These are phyloP conservation scores for Zaprionus ornatus DNA, from an alignment of 1,140 invertebrate genomes.

Conservation along the genomic window DNA sequence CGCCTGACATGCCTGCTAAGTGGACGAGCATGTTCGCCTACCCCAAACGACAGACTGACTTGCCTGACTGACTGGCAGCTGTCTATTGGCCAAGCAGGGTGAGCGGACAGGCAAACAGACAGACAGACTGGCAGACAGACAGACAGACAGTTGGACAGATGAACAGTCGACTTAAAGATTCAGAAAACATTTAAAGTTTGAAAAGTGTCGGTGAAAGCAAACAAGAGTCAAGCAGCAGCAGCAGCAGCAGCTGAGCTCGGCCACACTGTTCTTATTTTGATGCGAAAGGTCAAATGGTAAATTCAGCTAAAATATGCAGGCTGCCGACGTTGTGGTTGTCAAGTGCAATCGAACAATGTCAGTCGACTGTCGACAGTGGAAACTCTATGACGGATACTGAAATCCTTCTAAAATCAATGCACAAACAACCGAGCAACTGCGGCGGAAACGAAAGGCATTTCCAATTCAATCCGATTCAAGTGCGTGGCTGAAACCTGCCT, in stretches of 20 bases:
- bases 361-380: slow-evolving; percentile 11
- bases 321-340: slow-evolving; percentile 50
- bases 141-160: not conserved
- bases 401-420: slow-evolving; percentile 43
- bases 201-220: slow-evolving; percentile 15
- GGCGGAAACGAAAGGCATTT: slow-evolving; percentile 47
- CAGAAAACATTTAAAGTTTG: slow-evolving; percentile 40
- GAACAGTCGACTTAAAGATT: slow-evolving; percentile 18
- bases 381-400: slow-evolving; percentile 2
- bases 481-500: slow-evolving; percentile 39
- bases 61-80: slow-evolving; percentile 15
- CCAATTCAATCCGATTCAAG: slow-evolving; percentile 69
- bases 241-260: slow-evolving; percentile 22
- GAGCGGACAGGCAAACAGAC: not conserved
- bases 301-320: slow-evolving; percentile 61
- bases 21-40: slow-evolving; percentile 12
- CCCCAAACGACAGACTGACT: not conserved
- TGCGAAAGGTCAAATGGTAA: slow-evolving; percentile 58
- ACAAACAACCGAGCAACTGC: slow-evolving; percentile 31
- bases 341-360: slow-evolving; percentile 71
- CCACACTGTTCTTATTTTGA: not conserved
- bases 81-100: slow-evolving; percentile 16
- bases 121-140: not conserved
- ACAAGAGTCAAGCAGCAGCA: slow-evolving; percentile 19
- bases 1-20: slow-evolving; percentile 32